A percentile compares a stretch with the other conserved stretches of the same genome.
phyloP scores from a whole-genome alignment of 2,888 invertebrate genomes.

The Apodemia hepburni region DNA sequence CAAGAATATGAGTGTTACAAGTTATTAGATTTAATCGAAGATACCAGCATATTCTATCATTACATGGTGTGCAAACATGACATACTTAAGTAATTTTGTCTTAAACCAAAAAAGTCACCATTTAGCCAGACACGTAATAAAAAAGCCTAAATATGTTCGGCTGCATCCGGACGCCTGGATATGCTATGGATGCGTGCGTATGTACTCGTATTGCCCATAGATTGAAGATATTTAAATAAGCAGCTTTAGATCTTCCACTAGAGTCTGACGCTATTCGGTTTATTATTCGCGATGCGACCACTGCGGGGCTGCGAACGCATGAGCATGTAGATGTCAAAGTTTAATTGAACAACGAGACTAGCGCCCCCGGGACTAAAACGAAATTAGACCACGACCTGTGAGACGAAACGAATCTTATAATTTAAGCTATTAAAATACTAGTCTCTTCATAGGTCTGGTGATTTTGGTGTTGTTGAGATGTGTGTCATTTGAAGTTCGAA shows the following conservation, averaged over 20 bases:
- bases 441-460: background rate
- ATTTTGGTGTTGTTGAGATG: background rate
- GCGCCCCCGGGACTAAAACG: constrained; percentile 36
- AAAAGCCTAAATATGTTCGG: too few relatives aligned
- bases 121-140: too few relatives aligned
- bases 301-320: constrained; percentile 19
- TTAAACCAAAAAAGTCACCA: too few relatives aligned
- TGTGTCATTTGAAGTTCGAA: background rate
- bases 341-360: constrained; percentile 79
- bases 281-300: constrained; percentile 24
- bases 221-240: background rate
- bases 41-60: too few relatives aligned
- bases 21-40: too few relatives aligned
- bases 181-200: too few relatives aligned
- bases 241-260: background rate
- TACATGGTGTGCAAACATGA: too few relatives aligned
- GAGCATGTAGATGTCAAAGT: constrained; percentile 84
- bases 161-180: too few relatives aligned
- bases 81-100: too few relatives aligned
- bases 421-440: constrained; percentile 17
- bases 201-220: too few relatives aligned
- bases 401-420: constrained; percentile 30
- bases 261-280: constrained; percentile 16
- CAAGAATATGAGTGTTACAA: too few relatives aligned
- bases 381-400: constrained; percentile 37